phyloP scores from a whole-genome alignment of 2,113 vertebrate genomes.

The Zosterops lateralis region DNA sequence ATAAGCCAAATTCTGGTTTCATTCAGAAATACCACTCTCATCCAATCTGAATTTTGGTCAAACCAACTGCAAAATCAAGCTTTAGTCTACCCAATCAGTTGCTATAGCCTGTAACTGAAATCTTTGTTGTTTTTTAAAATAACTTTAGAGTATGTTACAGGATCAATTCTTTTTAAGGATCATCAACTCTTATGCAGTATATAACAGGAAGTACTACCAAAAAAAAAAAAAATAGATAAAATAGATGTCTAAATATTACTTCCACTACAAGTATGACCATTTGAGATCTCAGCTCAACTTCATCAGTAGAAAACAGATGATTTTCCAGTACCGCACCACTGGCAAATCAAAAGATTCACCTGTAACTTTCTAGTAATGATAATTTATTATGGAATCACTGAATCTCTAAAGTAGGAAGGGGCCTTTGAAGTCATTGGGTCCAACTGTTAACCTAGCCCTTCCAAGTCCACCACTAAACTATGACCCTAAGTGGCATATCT shows the following conservation, averaged over 20 bases:
- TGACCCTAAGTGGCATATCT: background rate
- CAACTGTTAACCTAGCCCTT: background rate
- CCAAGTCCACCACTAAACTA: background rate
- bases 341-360: background rate
- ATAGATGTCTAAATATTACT: background rate
- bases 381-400: background rate
- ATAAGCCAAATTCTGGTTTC: background rate
- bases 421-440: background rate
- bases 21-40: background rate
- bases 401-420: background rate
- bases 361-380: background rate
- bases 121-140: background rate
- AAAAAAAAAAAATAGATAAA: background rate
- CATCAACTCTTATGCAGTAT: rapidly evolving
- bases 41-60: background rate
- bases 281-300: background rate
- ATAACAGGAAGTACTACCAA: background rate
- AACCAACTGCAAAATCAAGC: background rate
- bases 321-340: background rate
- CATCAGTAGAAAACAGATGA: background rate
- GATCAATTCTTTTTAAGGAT: background rate
- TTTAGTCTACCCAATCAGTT: background rate
- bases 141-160: background rate
- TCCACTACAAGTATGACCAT: background rate
- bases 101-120: background rate